phyloP scores from a whole-genome alignment of 2,888 invertebrate genomes.

The Polydrusus cervinus region DNA sequence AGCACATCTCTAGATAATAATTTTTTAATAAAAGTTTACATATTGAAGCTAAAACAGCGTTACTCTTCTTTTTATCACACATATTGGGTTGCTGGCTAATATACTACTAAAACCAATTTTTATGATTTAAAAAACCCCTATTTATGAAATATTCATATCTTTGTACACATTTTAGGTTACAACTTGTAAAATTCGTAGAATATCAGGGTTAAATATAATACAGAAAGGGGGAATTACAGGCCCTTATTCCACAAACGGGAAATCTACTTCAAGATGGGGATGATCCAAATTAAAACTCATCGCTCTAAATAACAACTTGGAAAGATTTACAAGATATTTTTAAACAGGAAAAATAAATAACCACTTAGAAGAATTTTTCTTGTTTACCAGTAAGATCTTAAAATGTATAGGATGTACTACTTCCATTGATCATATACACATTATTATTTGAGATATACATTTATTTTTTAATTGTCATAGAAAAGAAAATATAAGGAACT shows the following conservation, averaged over 20 bases:
- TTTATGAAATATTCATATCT: too few relatives aligned
- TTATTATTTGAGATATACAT: too few relatives aligned
- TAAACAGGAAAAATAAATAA: constrained; percentile 33
- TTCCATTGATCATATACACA: too few relatives aligned
- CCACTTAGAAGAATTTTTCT: constrained; percentile 13
- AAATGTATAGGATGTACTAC: neutral
- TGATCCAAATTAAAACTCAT: constrained; percentile 50
- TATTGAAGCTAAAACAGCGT: too few relatives aligned
- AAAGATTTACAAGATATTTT: constrained; percentile 31
- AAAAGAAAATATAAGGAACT: too few relatives aligned
- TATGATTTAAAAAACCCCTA: too few relatives aligned
- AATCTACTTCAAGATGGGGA: constrained; percentile 36
- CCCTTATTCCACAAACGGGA: constrained; percentile 42
- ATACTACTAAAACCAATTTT: too few relatives aligned
- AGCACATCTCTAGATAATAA: too few relatives aligned
- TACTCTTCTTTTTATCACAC: too few relatives aligned
- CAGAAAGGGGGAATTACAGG: constrained; percentile 28
- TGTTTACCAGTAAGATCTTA: neutral
- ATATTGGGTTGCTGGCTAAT: too few relatives aligned
- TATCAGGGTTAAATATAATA: constrained; percentile 42
- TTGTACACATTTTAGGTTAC: constrained; percentile 26
- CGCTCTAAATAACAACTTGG: constrained; percentile 38
- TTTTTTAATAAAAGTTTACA: too few relatives aligned
- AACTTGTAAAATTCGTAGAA: constrained; percentile 36
- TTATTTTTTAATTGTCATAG: too few relatives aligned